Base-by-base conservation (phyloP, 1,140 invertebrate genomes). In the Mizuhopecten yessoensis region DNA sequence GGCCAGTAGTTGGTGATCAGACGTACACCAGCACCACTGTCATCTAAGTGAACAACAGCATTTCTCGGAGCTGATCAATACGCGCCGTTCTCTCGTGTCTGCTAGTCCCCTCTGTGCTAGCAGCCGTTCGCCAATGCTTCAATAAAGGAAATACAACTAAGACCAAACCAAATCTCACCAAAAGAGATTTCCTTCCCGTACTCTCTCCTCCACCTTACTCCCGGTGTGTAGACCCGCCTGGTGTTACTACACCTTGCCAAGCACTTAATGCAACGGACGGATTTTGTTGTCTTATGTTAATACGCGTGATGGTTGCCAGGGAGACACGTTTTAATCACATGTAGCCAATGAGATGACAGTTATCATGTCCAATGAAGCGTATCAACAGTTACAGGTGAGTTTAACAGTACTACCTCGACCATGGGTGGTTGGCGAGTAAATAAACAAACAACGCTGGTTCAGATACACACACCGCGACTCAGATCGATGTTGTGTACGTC, bases 31-130 rank as follows among this genome's bases (percentile, higher is more conserved):
- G 57, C 57, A 17, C 57, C 57, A 75, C 57, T 75, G 57, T 75
- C 57, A 75, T 75, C 57, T 75, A 75, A 75, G 57, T 75, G 57
- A 75, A 75, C 57, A 75, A 29, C 57, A 75, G 42, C 42, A 45
- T 45, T 15, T 15, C 57, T 75, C 57, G 23, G n/a, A 29, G 57
- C 57, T 75, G 57, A 75, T 75, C 57, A 29, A 75, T 75, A 75
- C 57, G 7, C 3, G 9, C n/a, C 57, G 42, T 45, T 0, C 36
- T 39, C 36, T 39, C 36, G 5, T 7, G 36, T 13, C 36, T 7
- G 36, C 42, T 45, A 20, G 42, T 45, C 17, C 42, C 42, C 42
- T 45, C 42, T 45, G 36, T 39, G 57, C 57, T 75, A 75, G 57
- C 57, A 75, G 57, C 1, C 57, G 42, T 45, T 45, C 17, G 17